Evolutionary conservation across 2,797 vertebrate species (phyloP), one percentile per base, ranked within the genome.

Genomic region (Leucoraja ocellata): DNA sequence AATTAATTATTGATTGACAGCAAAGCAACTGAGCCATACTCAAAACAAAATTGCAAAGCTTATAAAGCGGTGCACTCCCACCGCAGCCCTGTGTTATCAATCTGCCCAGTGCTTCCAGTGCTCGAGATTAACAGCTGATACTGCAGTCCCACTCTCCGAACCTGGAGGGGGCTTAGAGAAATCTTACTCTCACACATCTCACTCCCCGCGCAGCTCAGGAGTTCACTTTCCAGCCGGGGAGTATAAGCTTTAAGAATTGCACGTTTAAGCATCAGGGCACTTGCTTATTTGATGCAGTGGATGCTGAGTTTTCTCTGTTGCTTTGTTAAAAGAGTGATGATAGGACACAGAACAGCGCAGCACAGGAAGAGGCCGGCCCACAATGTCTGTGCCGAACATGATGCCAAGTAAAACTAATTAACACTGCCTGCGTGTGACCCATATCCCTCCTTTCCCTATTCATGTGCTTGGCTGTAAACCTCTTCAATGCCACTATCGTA

Each of bases 41-140:
- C 84, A 95, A 94, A 95, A 94, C 23, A 88, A 92, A 54, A n/a
- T n/a, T 32, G 71, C 71, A 92, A 74, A 92, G 46, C 93, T 92
- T 94, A 88, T 39, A 81, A 94, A 94, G 39, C 94, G 93, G 92
- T 95, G 95, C 94, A 94, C 94, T 95, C 93, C 94, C 94, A 61
- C 94, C 94, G 94, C 95, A 94, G 93, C 94, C 88, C 94, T 94
- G 93, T 46, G 46, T 95, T 95, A 95, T 94, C 95, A 96, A 95
- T 95, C 95, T 94, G 94, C 25, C 81, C 93, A 88, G 73, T 83
- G 0, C 95, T 95, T 94, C 94, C 95, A 93, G 91, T 95, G 95
- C 91, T 94, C 94, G 95, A 93, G 95, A 94, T 93, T 96, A 96
- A 96, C 95, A 93, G 86, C 94, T 94, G n/a, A 32, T 32, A n/a